Percentiles rank a stretch among this genome's conserved stretches.
Evolutionary conservation across 1,140 invertebrate species (phyloP).

Genomic region (Calephelis virginiensis): DNA sequence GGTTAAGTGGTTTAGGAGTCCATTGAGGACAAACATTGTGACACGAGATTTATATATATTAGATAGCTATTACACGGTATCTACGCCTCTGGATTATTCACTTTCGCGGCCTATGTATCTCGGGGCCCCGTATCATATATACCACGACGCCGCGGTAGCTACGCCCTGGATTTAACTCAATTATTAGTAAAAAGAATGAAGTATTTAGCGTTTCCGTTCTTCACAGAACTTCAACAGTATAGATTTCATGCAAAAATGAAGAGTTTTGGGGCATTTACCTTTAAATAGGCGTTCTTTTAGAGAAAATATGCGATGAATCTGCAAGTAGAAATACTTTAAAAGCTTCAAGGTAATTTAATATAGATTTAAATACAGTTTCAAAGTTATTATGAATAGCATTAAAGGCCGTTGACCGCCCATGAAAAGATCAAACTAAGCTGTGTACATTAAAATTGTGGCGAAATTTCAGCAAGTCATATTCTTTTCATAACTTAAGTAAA

Average conservation of each 20-base stretch:
- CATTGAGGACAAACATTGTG: no score
- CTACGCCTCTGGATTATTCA: no score
- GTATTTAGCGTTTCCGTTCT: constrained; percentile 10
- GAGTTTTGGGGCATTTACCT: constrained; percentile 1
- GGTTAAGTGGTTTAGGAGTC: no score
- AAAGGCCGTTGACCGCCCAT: constrained; percentile 10
- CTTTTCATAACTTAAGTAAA: constrained; percentile 10
- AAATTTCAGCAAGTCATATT: constrained; percentile 14
- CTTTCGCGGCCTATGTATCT: no score
- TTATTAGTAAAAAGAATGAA: not conserved
- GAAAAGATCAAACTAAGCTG: constrained; percentile 10
- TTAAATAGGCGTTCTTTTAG: not conserved
- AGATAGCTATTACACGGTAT: no score
- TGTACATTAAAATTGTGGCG: constrained; percentile 9
- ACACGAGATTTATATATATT: no score
- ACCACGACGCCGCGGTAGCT: no score
- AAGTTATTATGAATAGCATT: constrained; percentile 6
- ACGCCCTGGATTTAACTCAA: not conserved
- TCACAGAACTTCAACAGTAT: constrained; percentile 7
- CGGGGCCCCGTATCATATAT: no score
- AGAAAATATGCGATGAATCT: constrained; percentile 3
- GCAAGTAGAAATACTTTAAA: constrained; percentile 11
- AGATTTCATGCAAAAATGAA: constrained; percentile 3
- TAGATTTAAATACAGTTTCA: constrained; percentile 8
- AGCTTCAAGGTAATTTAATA: not conserved